Evolutionary conservation across 2,113 vertebrate species (phyloP).

Genomic region (Falcunculus frontatus): DNA sequence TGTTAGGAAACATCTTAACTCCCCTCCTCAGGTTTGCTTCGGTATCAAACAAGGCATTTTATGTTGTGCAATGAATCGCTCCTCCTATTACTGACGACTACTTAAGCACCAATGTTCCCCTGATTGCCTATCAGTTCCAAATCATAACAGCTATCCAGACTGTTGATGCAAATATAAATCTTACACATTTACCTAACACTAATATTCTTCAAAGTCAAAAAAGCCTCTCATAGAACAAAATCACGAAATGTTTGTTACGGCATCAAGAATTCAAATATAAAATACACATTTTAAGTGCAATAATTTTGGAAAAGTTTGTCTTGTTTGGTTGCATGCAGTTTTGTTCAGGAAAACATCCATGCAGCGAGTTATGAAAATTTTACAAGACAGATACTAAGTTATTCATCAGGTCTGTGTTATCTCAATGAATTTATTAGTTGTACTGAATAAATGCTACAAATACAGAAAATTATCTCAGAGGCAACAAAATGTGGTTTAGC

Average conservation of each 20-base stretch:
- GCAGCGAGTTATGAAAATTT: background rate
- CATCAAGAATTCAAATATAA: background rate
- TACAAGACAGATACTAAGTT: background rate
- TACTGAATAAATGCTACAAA: background rate
- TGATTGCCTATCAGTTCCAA: background rate
- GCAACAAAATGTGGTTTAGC: background rate
- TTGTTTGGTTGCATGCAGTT: rapidly evolving
- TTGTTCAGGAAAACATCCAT: background rate
- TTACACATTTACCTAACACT: background rate
- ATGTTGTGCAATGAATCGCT: rapidly evolving
- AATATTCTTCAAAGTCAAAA: background rate
- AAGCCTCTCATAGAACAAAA: background rate
- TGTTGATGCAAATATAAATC: background rate
- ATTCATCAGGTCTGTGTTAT: background rate
- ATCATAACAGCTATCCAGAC: background rate
- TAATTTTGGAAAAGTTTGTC: background rate
- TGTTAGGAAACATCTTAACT: background rate
- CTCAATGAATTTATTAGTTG: background rate
- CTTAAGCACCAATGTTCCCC: background rate
- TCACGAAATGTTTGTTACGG: background rate
- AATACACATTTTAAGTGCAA: background rate
- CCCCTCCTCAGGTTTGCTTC: background rate
- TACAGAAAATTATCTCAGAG: background rate
- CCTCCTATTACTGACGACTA: background rate
- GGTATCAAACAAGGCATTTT: background rate